Base-by-base conservation (phyloP, 1,140 invertebrate species). In the Panulirus ornatus region DNA sequence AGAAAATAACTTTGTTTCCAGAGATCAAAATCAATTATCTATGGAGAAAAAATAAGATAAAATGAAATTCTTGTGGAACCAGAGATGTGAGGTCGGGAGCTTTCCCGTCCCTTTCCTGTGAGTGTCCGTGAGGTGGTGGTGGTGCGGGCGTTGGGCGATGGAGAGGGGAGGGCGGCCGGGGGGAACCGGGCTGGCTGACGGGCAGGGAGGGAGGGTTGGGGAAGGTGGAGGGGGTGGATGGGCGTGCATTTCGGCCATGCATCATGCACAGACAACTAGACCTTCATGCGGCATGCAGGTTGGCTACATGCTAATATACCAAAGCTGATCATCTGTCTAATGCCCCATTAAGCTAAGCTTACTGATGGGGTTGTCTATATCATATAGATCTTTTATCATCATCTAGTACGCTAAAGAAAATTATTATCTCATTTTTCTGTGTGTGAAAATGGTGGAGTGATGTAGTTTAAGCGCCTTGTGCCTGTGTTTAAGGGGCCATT, bases 231-330 rank as follows among this genome's bases (percentile, higher is more conserved):
- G 78, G 87, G 79, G 75, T 71, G 42, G 44, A 19, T 2, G 71
- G 70, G 47, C 70, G 70, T 83, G 79, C 66, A 83, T 36, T 11
- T 54, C 19, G 34, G 88, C 88, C 79, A 83, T 89, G 88, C 81
- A 66, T 44, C 88, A 89, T 83, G 88, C 88, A 76, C 42, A 51
- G 30, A 89, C 88, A 83, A 51, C 70, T 73, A 89, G 27, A 89
- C 66, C 79, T 58, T 38, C 88, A 83, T 89, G 88, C 88, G 3
- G 34, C 88, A 58, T 89, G 88, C 88, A 58, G n/a, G 44, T 30
- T 82, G 11, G 81, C 75, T 81, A 88, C 86, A 88, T 81, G 75
- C 86, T 82, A 89, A 19, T 54, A 44, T 42, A 30, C 38, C 22
- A 14, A n/a, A 81, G 85, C 75, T 70, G 85, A 88, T 88, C 76